A percentile compares a stretch with the other conserved stretches of the same genome.
phyloP scores from a whole-genome alignment of 1,140 invertebrate species.

The Orussus abietinus region DNA sequence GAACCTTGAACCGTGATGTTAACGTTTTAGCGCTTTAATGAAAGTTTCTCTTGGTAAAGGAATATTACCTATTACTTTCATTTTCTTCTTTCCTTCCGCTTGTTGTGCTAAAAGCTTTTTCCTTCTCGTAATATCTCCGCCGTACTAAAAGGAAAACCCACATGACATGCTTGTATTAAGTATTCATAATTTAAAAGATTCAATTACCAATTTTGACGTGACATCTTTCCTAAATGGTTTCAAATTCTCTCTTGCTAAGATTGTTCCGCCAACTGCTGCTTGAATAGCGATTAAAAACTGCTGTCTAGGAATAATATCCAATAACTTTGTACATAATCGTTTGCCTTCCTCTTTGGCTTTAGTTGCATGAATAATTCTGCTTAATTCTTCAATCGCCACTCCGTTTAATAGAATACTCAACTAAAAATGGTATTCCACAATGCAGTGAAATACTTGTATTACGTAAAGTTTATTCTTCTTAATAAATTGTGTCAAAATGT shows the following conservation, averaged over 20 bases:
- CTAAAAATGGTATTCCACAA: conserved; percentile 51
- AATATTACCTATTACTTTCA: conserved; percentile 88
- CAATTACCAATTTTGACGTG: conserved; percentile 82
- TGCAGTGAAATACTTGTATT: conserved; percentile 4
- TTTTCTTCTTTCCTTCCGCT: conserved; percentile 88
- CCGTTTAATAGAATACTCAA: conserved; percentile 81
- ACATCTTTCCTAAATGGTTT: conserved; percentile 90
- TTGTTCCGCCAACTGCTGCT: conserved; percentile 75
- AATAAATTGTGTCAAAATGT: conserved; percentile 8
- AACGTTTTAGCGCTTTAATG: conserved; percentile 85
- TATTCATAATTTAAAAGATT: conserved; percentile 8
- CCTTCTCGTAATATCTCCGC: conserved; percentile 85
- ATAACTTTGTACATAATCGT: conserved; percentile 72
- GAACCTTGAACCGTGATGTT: too few species aligned
- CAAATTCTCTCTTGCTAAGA: conserved; percentile 83
- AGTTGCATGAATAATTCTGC: conserved; percentile 72
- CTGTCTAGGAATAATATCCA: conserved; percentile 86
- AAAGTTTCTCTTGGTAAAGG: conserved; percentile 89
- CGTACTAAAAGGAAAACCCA: conserved; percentile 69
- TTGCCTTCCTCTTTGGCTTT: conserved; percentile 67
- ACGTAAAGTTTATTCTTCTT: conserved; percentile 2
- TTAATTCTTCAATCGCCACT: conserved; percentile 79
- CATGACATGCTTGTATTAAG: conserved; percentile 7
- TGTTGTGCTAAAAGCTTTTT: conserved; percentile 88
- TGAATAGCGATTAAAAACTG: conserved; percentile 84